Evolutionary conservation across 2,888 invertebrate genomes (phyloP).

Genomic region (Ormia ochracea): DNA sequence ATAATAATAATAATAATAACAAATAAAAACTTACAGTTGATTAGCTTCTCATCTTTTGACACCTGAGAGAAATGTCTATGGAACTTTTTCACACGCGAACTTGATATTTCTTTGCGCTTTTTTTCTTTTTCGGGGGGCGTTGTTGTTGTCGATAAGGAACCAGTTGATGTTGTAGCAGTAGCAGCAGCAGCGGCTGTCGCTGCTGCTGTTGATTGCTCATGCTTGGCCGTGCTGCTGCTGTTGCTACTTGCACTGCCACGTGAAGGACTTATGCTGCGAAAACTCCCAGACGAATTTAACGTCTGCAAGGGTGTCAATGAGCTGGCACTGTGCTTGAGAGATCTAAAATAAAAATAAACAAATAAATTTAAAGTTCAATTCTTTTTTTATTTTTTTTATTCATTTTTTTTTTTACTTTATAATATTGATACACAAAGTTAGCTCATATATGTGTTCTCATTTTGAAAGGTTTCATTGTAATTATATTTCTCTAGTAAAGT

Average conservation of each 20-base stretch:
- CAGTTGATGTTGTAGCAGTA: conserved; percentile 56
- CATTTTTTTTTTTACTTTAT: neutral
- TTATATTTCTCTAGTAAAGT: neutral
- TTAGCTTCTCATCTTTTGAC: conserved; percentile 88
- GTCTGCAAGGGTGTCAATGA: conserved; percentile 66
- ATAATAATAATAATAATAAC: no score
- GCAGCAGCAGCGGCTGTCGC: conserved; percentile 62
- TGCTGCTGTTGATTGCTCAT: conserved; percentile 65
- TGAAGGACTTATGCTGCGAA: conserved; percentile 71
- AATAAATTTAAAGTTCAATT: neutral
- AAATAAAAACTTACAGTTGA: conserved; percentile 87
- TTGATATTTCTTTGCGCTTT: conserved; percentile 76
- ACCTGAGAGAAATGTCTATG: conserved; percentile 91
- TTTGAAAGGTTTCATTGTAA: neutral
- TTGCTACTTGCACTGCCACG: conserved; percentile 66
- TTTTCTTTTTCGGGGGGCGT: conserved; percentile 73
- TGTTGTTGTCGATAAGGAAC: conserved; percentile 50
- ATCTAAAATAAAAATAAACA: conserved; percentile 64
- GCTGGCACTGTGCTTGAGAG: conserved; percentile 67
- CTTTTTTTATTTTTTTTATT: neutral
- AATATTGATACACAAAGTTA: neutral
- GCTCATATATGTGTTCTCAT: neutral
- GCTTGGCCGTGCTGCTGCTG: conserved; percentile 69
- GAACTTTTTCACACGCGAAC: conserved; percentile 90
- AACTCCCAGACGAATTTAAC: conserved; percentile 68